phyloP scores from a whole-genome alignment of 37 sponge, comb jelly and placozoan genomes.

The Beroe forskalii region DNA sequence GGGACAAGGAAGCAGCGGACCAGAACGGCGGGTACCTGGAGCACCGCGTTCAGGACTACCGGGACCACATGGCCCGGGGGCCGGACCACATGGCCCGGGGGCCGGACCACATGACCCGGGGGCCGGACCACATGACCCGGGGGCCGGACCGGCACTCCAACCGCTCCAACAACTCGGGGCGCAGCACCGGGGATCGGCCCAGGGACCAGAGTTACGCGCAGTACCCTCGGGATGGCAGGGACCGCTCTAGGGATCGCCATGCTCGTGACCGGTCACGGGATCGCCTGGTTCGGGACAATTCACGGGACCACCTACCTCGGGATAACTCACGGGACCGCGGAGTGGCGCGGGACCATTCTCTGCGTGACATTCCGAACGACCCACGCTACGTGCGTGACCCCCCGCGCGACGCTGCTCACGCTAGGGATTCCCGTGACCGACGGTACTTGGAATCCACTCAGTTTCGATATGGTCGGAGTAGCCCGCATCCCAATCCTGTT shows the following conservation, averaged over 20 bases:
- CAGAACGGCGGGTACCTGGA: conserved; percentile 45
- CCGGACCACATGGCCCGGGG: conserved; percentile 9
- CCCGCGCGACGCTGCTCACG: background rate
- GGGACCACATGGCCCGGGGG: too few relatives aligned
- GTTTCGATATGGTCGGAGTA: conserved; percentile 46
- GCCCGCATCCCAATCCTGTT: conserved; percentile 2
- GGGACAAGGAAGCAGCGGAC: conserved; percentile 55
- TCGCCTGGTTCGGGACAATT: background rate
- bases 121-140: background rate
- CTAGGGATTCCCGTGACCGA: background rate
- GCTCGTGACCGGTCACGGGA: conserved; percentile 9
- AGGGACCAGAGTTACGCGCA: background rate
- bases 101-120: background rate
- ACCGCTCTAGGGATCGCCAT: background rate
- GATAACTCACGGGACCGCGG: background rate
- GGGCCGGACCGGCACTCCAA: conserved; percentile 38
- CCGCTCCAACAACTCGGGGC: background rate
- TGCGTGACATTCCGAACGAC: background rate
- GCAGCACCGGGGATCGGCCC: background rate
- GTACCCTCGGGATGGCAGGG: background rate
- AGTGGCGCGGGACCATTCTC: background rate
- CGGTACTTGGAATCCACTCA: conserved; percentile 31
- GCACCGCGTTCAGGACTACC: background rate
- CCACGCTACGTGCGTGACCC: background rate
- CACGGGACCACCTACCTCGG: background rate